Conservation (phyloP, 1,140 invertebrate species). For the Aporrectodea caliginosa region DNA sequence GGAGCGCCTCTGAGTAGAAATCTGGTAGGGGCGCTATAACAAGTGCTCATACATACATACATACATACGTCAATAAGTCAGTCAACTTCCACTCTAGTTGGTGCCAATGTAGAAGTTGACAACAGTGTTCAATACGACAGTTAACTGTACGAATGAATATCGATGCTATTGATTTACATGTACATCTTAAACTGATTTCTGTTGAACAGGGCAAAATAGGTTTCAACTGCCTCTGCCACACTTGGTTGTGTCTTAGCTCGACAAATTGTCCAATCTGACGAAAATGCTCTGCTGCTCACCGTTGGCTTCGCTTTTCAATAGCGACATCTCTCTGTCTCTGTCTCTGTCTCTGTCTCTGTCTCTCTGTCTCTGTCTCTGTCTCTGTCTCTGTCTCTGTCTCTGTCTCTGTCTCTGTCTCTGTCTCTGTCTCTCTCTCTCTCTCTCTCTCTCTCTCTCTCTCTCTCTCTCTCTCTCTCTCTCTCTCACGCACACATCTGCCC, state of each 20-base stretch:
- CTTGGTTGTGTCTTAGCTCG: background rate
- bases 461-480: background rate
- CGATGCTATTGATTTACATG: too few species aligned
- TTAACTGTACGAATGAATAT: too few species aligned
- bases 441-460: constrained; percentile 7
- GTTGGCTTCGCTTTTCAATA: background rate
- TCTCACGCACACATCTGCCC: too few species aligned
- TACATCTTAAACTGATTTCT: background rate
- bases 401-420: constrained; percentile 14
- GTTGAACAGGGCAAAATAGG: background rate
- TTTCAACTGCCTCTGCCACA: background rate
- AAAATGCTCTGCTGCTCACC: background rate
- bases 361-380: background rate
- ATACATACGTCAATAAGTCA: too few species aligned
- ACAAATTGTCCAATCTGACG: background rate
- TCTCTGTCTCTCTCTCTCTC: constrained; percentile 12
- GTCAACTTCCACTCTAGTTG: too few species aligned
- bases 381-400: background rate
- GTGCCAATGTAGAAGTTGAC: too few species aligned
- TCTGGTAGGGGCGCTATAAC: too few species aligned
- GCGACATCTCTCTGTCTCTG: background rate
- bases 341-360: background rate
- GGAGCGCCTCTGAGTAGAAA: too few species aligned
- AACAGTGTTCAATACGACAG: too few species aligned
- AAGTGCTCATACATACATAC: too few species aligned